Evolutionary conservation across 2,888 invertebrate species (phyloP).

Genomic region (Folsomia manolachei): DNA sequence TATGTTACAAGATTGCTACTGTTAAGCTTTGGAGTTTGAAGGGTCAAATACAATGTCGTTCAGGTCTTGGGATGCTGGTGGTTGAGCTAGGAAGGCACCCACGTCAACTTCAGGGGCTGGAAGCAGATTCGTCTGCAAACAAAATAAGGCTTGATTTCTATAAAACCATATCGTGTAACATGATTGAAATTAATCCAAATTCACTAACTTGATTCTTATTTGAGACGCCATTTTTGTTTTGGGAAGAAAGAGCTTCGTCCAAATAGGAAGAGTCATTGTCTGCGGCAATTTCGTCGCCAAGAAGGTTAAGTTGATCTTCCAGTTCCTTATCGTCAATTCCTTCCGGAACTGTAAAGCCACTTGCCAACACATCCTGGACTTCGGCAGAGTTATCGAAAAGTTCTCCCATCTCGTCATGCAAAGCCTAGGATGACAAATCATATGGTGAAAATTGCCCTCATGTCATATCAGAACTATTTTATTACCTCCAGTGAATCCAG

Average conservation of each 20-base stretch:
- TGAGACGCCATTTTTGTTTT: too few species aligned
- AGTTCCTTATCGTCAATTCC: slow-evolving; percentile 91
- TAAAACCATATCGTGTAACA: too few species aligned
- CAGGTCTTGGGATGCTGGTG: too few species aligned
- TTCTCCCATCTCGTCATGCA: slow-evolving; percentile 95
- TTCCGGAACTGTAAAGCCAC: slow-evolving; percentile 91
- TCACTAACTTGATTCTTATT: too few species aligned
- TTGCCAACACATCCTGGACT: slow-evolving; percentile 89
- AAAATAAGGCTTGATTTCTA: too few species aligned
- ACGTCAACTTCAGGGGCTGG: too few species aligned
- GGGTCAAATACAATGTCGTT: background rate
- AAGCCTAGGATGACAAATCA: slow-evolving; percentile 63
- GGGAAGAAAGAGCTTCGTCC: slow-evolving; percentile 93
- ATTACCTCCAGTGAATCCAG: slow-evolving; percentile 33
- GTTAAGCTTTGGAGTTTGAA: too few species aligned
- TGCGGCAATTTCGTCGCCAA: slow-evolving; percentile 91
- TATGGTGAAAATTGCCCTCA: background rate
- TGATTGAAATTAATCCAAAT: too few species aligned
- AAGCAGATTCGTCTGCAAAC: too few species aligned
- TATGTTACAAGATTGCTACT: too few species aligned
- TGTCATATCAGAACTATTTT: background rate
- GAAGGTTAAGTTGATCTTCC: slow-evolving; percentile 86
- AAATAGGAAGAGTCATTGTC: slow-evolving; percentile 93
- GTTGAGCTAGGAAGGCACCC: too few species aligned
- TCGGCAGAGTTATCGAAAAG: slow-evolving; percentile 96